These are phyloP conservation scores for Tenebrio molitor DNA, from an alignment of 1,140 invertebrate genomes.

Conservation along the genomic window DNA sequence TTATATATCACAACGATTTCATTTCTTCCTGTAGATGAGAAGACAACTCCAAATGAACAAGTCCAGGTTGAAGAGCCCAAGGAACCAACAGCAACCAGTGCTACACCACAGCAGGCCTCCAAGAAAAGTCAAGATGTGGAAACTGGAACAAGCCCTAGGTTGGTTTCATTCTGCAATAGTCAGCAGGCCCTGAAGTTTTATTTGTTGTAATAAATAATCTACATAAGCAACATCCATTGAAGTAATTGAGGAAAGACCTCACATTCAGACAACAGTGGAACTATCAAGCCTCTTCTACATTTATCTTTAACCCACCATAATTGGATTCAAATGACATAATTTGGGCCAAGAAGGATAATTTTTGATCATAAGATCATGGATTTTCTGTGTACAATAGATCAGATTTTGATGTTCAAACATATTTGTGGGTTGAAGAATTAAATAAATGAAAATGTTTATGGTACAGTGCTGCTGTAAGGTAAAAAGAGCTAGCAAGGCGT, in stretches of 20 bases:
- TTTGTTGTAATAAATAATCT: background rate
- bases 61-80: constrained; percentile 26
- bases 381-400: background rate
- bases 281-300: background rate
- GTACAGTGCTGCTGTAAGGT: background rate
- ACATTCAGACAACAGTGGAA: background rate
- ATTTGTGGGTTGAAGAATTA: background rate
- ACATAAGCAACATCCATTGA: background rate
- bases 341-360: constrained; percentile 10
- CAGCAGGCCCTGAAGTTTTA: background rate
- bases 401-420: background rate
- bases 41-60: constrained; percentile 49
- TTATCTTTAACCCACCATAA: background rate
- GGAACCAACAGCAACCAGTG: constrained; percentile 4
- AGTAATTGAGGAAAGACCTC: constrained; percentile 30
- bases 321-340: background rate
- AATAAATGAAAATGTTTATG: background rate
- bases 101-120: constrained; percentile 13
- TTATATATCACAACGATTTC: constrained; percentile 59
- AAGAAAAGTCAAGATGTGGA: constrained; percentile 38
- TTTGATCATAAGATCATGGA: constrained; percentile 37
- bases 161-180: constrained; percentile 49
- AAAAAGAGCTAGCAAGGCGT: background rate
- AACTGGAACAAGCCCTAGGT: constrained; percentile 53
- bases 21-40: constrained; percentile 60